Percentiles rank a stretch among this genome's conserved stretches.
Conservation (phyloP, 2,888 invertebrate species). For the Platycheirus albimanus region DNA sequence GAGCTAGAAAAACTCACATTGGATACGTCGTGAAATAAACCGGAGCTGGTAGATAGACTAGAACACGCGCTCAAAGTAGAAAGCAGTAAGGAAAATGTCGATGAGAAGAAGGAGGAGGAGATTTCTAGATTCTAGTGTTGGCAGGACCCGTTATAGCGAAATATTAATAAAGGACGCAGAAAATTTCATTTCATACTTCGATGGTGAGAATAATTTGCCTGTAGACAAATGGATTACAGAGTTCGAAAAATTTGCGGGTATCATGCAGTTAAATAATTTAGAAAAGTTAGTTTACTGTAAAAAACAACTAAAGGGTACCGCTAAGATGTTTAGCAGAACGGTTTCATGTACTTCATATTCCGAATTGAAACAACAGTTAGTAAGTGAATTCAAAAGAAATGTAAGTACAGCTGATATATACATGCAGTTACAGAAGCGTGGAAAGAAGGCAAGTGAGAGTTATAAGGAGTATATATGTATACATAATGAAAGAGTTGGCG, state of each 20-base stretch:
- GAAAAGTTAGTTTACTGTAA: slow-evolving; percentile 16
- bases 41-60: neutral
- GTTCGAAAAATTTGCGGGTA: neutral
- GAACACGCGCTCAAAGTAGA: neutral
- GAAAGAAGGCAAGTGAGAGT: neutral
- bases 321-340: slow-evolving; percentile 2
- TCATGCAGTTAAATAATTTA: slow-evolving; percentile 2
- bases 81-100: neutral
- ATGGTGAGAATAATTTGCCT: slow-evolving; percentile 1
- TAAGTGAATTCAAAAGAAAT: slow-evolving; percentile 5
- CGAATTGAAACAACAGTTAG: slow-evolving; percentile 3
- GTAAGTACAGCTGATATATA: slow-evolving; percentile 20
- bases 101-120: neutral
- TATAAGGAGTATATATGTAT: slow-evolving; percentile 6
- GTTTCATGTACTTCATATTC: slow-evolving; percentile 2
- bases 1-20: neutral
- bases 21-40: neutral
- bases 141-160: neutral
- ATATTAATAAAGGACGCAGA: slow-evolving; percentile 1
- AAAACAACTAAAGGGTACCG: neutral
- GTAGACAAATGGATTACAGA: slow-evolving; percentile 3
- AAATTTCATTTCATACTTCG: neutral
- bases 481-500: slow-evolving; percentile 1
- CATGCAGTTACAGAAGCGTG: slow-evolving; percentile 11
- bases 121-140: neutral